These are phyloP conservation scores for Discoglossus pictus DNA, from an alignment of 2,797 vertebrate species.

Conservation along the genomic window DNA sequence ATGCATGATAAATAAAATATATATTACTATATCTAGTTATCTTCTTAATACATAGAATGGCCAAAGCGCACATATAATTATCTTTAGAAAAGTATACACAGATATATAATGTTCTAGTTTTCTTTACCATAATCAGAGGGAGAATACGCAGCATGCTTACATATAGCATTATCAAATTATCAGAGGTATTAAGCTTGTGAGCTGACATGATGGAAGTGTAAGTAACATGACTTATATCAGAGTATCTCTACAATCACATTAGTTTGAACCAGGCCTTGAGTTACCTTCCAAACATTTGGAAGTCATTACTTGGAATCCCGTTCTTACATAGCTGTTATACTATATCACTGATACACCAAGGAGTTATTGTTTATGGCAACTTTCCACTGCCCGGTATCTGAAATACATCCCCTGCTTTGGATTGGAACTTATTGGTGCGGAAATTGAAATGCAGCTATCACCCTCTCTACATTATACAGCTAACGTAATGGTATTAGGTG, in stretches of 20 bases:
- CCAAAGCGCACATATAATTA: too few relatives aligned
- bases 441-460: constrained; percentile 40
- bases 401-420: constrained; percentile 40
- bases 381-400: constrained; percentile 39
- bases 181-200: neutral
- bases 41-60: too few relatives aligned
- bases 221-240: constrained; percentile 6
- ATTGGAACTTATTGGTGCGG: constrained; percentile 33
- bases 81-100: too few relatives aligned
- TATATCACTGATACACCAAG: constrained; percentile 38
- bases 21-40: too few relatives aligned
- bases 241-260: neutral
- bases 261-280: neutral
- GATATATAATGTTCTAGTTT: too few relatives aligned
- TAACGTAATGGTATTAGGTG: constrained; percentile 44
- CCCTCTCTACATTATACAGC: constrained; percentile 32
- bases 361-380: constrained; percentile 46
- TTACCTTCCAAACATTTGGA: constrained; percentile 41
- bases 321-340: constrained; percentile 38
- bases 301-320: constrained; percentile 35
- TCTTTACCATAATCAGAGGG: too few relatives aligned
- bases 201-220: constrained; percentile 3
- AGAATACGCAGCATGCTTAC: too few relatives aligned
- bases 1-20: too few relatives aligned
- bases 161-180: neutral